These are phyloP conservation scores for Argentina silus DNA, from an alignment of 2,797 vertebrate species.

Conservation along the genomic window DNA sequence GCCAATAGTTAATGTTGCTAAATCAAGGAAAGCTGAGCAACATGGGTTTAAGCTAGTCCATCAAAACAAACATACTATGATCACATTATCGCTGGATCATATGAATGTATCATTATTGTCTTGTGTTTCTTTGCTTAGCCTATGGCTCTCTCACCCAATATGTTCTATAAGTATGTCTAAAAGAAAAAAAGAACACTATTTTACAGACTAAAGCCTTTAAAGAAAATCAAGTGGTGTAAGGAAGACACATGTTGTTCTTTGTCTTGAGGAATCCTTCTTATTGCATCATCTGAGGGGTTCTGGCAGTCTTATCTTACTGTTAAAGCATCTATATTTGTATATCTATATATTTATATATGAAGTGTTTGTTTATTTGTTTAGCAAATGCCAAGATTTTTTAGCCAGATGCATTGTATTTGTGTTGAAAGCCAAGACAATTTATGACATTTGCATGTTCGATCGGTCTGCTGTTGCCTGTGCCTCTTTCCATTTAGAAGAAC, in stretches of 20 bases:
- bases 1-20: constrained; percentile 73
- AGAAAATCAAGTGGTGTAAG: no score
- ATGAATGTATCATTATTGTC: constrained; percentile 66
- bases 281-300: no score
- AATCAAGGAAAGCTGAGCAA: constrained; percentile 74
- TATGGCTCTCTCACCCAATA: constrained; percentile 6
- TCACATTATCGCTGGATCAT: constrained; percentile 65
- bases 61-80: constrained; percentile 76
- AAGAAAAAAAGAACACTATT: neutral
- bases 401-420: neutral
- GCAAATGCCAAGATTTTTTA: no score
- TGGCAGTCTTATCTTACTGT: no score
- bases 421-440: constrained; percentile 11
- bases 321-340: no score
- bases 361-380: no score
- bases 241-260: no score
- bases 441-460: constrained; percentile 2
- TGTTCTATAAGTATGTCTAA: neutral
- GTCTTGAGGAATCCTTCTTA: no score
- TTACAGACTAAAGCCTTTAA: no score
- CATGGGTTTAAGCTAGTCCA: constrained; percentile 66
- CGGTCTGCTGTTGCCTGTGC: constrained; percentile 10
- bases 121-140: constrained; percentile 48
- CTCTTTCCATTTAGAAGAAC: constrained; percentile 21
- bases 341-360: no score